Base-by-base conservation (phyloP, 30 jellyfish, hydroid and myxozoan genomes). In the Chrysaora quinquecirrha region DNA sequence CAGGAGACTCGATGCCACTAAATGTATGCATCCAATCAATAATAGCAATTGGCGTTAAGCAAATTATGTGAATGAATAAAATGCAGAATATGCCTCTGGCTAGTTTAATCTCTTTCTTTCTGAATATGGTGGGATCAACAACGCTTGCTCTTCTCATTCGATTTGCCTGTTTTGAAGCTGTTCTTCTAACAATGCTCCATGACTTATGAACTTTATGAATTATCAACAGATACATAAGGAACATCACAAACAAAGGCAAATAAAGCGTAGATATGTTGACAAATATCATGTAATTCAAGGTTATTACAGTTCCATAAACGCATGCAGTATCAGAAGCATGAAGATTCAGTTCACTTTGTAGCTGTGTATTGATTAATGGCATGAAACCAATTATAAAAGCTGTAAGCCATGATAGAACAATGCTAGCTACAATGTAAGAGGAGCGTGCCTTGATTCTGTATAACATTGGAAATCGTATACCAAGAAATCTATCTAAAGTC, bases 1-100 rank as follows among this genome's bases (percentile, higher is more conserved):
- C 38, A 23, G 79, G 49, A 31, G 34, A 48, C 7, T 66, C 10
- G 23, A 33, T 11, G 34, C 29, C 64, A 3, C 34, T 28, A 56
- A 38, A 47, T 2, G 75, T 65, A 30, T 72, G 76, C 21, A 83
- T 18, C 27, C 75, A 43, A 63, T 83, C 94, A 27, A 83, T 33
- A 1, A 71, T 68, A 6, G 64, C 87, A 1, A 83, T 71, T 2
- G 94, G 94, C 31, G 82, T 25, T 21, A 83, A 54, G 70, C 94
- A 83, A 7, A 73, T 25, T 1, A 83, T 3, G 43, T 83, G 77
- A 25, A 38, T 43, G 47, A 75, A 75, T 3, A 83, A 54, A 7
- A 83, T 56, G 34, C 65, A 31, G 52, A 63, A 49, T 20, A 83
- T 62, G 28, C 85, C 84, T 60, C 34, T 61, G 22, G 94, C 65